Percentiles rank a stretch among this genome's conserved stretches.
phyloP scores from a whole-genome alignment of 2,888 invertebrate species.

The Heteromyza rotundicornis region DNA sequence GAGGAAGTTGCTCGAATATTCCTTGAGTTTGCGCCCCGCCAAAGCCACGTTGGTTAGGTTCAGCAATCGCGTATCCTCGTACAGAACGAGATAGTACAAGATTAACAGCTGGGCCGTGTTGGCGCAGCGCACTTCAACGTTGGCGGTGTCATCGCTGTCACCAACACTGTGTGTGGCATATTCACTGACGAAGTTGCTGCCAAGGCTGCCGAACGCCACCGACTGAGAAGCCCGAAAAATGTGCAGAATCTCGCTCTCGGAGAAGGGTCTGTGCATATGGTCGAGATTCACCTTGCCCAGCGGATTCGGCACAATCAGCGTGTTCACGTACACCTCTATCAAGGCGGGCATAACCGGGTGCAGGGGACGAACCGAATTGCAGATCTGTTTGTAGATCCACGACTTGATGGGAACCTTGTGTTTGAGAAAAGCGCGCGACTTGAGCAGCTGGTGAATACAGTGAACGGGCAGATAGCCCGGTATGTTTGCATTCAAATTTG shows the following conservation, averaged over 20 bases:
- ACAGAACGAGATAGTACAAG: conserved; percentile 88
- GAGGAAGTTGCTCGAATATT: conserved; percentile 85
- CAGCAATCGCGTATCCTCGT: conserved; percentile 86
- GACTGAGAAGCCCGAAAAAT: conserved; percentile 73
- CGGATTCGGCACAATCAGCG: conserved; percentile 75
- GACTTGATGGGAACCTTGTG: conserved; percentile 95
- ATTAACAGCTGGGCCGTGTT: conserved; percentile 87
- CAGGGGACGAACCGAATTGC: conserved; percentile 84
- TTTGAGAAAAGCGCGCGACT: conserved; percentile 93
- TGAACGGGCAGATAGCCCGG: conserved; percentile 93
- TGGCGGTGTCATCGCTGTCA: conserved; percentile 65
- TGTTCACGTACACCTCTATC: conserved; percentile 94
- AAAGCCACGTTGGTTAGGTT: conserved; percentile 73
- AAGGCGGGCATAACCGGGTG: conserved; percentile 92
- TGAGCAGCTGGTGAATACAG: conserved; percentile 93
- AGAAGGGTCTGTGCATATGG: conserved; percentile 88
- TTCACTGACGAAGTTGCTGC: not conserved
- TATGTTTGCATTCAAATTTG: conserved; percentile 84
- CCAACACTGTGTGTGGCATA: not conserved
- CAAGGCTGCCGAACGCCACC: conserved; percentile 60
- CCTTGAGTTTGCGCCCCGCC: conserved; percentile 77
- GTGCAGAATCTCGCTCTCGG: conserved; percentile 84
- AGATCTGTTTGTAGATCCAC: conserved; percentile 95
- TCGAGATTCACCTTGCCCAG: conserved; percentile 66
- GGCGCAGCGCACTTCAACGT: conserved; percentile 61